These are phyloP conservation scores for Belgica antarctica DNA, from an alignment of 2,888 invertebrate genomes.

Conservation along the genomic window DNA sequence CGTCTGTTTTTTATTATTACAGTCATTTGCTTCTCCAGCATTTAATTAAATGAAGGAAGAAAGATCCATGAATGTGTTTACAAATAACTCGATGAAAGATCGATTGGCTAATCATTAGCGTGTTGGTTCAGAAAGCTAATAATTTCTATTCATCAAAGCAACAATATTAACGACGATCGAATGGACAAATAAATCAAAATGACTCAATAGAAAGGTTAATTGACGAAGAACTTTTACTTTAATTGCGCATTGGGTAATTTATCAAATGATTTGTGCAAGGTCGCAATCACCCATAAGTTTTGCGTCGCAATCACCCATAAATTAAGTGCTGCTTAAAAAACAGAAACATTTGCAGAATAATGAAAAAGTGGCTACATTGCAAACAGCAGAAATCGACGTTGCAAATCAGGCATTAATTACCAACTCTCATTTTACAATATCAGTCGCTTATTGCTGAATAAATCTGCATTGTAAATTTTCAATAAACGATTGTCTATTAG, in stretches of 20 bases:
- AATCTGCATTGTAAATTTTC: conserved; percentile 33
- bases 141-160: conserved; percentile 17
- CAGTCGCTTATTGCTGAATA: conserved; percentile 9
- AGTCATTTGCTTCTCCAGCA: neutral
- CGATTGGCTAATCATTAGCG: conserved; percentile 20
- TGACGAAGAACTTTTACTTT: conserved; percentile 37
- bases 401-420: conserved; percentile 19
- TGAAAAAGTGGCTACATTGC: neutral
- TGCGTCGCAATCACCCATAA: neutral
- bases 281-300: neutral
- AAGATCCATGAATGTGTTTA: neutral
- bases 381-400: neutral
- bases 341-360: conserved; percentile 12
- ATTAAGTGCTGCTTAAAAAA: conserved; percentile 12
- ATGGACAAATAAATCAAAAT: neutral
- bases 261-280: neutral
- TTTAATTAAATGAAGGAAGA: neutral
- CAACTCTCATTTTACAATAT: conserved; percentile 17
- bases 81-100: neutral
- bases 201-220: conserved; percentile 33
- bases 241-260: conserved; percentile 27
- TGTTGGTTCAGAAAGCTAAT: neutral
- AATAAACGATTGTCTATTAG: conserved; percentile 36
- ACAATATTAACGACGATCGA: neutral
- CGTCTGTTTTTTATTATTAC: neutral